Base-by-base conservation (phyloP, 2,113 vertebrate species). In the Galemys pyrenaicus region DNA sequence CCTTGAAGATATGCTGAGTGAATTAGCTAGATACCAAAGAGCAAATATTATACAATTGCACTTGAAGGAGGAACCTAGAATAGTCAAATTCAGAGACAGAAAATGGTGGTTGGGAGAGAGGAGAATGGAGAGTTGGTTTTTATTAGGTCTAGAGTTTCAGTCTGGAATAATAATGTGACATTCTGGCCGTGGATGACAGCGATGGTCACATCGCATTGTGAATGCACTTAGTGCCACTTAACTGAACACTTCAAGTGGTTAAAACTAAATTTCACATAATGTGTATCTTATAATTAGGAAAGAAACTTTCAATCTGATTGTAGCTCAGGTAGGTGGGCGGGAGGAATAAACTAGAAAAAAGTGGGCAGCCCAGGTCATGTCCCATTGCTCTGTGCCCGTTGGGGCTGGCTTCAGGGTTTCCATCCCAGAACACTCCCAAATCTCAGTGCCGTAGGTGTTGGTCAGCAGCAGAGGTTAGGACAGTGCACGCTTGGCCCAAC, bases 151-250 rank as follows among this genome's bases (percentile, higher is more conserved):
- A n/a, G 44, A 58, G 28, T 49, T 83, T 62, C 56, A 15, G 5
- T 46, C 32, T n/a, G 58, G n/a, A 68, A 73, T 51, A 37, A 19
- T 56, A 68, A 54, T 37, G 11, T 39, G 79, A n/a, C 39, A 1
- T 46, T 51, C 24, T 22, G 6, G n/a, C 85, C 26, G 10, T 49
- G 35, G 32, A 32, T 62, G 24, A 28, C 13, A 8, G n/a, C 32
- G 17, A 44, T 4, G 7, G 41, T 32, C 24, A 8, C 13, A 1
- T 9, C 4, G 19, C 30, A 49, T 0, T 15, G 12, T 51, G 54
- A 37, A 32, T n/a, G 20, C 17, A 54, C 30, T 54, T 78, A 64
- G 84, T 32, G 44, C 26, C 32, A n/a, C 20, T 39, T 44, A 87
- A 64, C 30, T 32, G 37, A n/a, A 15, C 15, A 9, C 35, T 39